phyloP scores from a whole-genome alignment of 2,113 vertebrate genomes.

The Indicator maculatus region DNA sequence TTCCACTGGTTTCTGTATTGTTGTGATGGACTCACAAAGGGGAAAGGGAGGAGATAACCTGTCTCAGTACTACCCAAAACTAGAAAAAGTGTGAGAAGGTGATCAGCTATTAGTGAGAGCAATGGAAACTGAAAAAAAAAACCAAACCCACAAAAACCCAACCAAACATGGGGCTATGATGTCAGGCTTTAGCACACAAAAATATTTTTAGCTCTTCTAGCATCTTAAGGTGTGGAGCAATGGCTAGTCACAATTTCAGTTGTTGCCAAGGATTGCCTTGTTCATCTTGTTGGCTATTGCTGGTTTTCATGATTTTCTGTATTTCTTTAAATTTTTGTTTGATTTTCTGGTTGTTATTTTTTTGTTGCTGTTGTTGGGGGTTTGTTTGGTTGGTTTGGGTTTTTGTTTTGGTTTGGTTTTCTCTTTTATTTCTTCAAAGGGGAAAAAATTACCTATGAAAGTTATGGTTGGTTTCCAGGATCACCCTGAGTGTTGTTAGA shows the following conservation, averaged over 20 bases:
- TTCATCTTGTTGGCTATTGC: not conserved
- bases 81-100: not conserved
- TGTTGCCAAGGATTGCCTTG: not conserved
- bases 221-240: not conserved
- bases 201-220: not conserved
- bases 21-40: not conserved
- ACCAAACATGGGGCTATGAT: not conserved
- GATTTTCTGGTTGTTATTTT: too few relatives aligned
- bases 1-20: not conserved
- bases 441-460: not conserved
- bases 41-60: not conserved
- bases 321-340: not conserved
- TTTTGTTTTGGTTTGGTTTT: too few relatives aligned
- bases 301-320: not conserved
- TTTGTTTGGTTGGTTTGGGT: too few relatives aligned
- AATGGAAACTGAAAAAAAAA: not conserved
- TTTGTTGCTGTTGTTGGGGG: too few relatives aligned
- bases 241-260: not conserved
- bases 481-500: not conserved
- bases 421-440: not conserved
- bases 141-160: too few relatives aligned
- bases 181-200: not conserved
- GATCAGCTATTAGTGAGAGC: not conserved
- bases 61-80: not conserved
- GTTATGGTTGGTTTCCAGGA: not conserved